Evolutionary conservation across 2,113 vertebrate genomes (phyloP).

Genomic region (Elanoides forficatus): DNA sequence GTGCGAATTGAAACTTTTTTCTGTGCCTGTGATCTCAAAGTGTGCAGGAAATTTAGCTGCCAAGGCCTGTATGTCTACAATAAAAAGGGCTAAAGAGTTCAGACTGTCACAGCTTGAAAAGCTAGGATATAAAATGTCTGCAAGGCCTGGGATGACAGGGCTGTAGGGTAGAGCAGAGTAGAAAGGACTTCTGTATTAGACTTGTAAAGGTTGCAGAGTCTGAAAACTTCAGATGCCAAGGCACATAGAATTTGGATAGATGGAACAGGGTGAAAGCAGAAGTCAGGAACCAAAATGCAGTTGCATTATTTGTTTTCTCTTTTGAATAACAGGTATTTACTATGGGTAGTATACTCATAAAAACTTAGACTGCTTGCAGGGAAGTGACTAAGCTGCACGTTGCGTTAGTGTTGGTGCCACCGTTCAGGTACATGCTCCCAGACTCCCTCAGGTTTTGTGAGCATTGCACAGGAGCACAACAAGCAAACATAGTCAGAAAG

Average conservation of each 20-base stretch:
- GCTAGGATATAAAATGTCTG: not conserved
- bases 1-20: not conserved
- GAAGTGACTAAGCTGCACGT: not conserved
- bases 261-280: not conserved
- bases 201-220: not conserved
- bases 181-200: not conserved
- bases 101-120: not conserved
- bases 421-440: accelerated
- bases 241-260: not conserved
- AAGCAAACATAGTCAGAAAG: not conserved
- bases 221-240: not conserved
- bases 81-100: not conserved
- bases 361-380: not conserved
- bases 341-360: not conserved
- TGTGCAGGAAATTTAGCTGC: not conserved
- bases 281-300: not conserved
- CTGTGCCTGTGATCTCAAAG: not conserved
- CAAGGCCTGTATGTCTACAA: not conserved
- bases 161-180: not conserved
- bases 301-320: not conserved
- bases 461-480: not conserved
- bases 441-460: not conserved
- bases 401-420: not conserved
- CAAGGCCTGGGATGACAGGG: not conserved
- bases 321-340: not conserved